Percentiles rank a stretch among this genome's conserved stretches.
Evolutionary conservation across 2,888 invertebrate species (phyloP).

Genomic region (Dicyrtomina minuta): DNA sequence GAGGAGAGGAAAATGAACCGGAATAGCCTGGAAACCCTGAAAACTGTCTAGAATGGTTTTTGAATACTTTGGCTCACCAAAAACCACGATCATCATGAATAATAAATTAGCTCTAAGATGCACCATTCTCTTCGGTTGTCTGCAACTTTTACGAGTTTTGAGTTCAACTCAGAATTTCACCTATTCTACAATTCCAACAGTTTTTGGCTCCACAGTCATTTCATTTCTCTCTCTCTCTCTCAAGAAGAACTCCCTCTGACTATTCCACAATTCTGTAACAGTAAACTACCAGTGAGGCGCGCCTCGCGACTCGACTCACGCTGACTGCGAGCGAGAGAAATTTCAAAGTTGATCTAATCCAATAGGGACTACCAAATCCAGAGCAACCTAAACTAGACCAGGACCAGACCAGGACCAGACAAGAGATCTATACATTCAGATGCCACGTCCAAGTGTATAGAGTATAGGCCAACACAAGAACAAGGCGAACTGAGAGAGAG

Average conservation of each 20-base stretch:
- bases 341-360: no score
- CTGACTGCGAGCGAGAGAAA: conserved; percentile 7
- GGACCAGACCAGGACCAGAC: no score
- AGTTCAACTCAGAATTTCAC: conserved; percentile 23
- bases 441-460: no score
- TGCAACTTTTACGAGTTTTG: conserved; percentile 24
- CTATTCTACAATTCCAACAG: conserved; percentile 14
- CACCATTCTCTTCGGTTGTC: conserved; percentile 26
- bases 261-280: no score
- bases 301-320: no score
- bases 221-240: conserved; percentile 22
- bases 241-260: no score
- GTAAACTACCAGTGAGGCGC: neutral
- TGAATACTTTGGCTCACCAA: conserved; percentile 11
- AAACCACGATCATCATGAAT: conserved; percentile 31
- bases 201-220: conserved; percentile 11
- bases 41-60: neutral
- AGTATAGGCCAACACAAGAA: no score
- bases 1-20: neutral
- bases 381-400: no score
- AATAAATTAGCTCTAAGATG: conserved; percentile 31
- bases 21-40: neutral
- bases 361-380: no score
- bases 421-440: no score
- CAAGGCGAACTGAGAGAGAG: no score